Percentiles rank a stretch among this genome's conserved stretches.
phyloP scores from a whole-genome alignment of 2,113 vertebrate species.

The Neolamprologus brichardi region DNA sequence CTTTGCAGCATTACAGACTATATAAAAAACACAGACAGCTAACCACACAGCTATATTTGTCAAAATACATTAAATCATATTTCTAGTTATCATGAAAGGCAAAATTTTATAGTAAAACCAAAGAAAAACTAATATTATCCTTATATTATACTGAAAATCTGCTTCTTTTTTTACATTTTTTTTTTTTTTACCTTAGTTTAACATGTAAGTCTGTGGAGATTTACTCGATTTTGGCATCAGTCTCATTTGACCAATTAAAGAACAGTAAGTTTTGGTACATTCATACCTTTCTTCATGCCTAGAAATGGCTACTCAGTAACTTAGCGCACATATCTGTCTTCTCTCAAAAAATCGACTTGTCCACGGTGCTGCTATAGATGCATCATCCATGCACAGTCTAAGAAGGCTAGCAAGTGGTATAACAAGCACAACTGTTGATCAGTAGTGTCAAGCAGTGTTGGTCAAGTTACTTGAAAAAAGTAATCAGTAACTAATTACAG shows the following conservation, averaged over 20 bases:
- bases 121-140: neutral
- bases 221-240: neutral
- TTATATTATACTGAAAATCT: neutral
- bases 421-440: neutral
- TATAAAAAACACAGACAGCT: neutral
- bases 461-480: neutral
- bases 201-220: neutral
- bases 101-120: neutral
- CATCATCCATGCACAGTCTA: neutral
- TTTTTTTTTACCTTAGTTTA: neutral
- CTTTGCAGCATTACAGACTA: neutral
- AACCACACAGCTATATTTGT: neutral
- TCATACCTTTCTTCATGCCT: neutral
- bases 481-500: neutral
- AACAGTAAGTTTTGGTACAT: neutral
- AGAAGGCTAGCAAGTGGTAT: neutral
- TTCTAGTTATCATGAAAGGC: neutral
- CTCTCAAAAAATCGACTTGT: neutral
- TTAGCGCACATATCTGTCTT: neutral
- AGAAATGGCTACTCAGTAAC: neutral
- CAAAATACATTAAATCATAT: neutral
- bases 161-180: no score
- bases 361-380: rapidly evolving
- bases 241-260: rapidly evolving
- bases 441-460: neutral